These are phyloP conservation scores for Merodon equestris DNA, from an alignment of 2,888 invertebrate species.

Conservation along the genomic window DNA sequence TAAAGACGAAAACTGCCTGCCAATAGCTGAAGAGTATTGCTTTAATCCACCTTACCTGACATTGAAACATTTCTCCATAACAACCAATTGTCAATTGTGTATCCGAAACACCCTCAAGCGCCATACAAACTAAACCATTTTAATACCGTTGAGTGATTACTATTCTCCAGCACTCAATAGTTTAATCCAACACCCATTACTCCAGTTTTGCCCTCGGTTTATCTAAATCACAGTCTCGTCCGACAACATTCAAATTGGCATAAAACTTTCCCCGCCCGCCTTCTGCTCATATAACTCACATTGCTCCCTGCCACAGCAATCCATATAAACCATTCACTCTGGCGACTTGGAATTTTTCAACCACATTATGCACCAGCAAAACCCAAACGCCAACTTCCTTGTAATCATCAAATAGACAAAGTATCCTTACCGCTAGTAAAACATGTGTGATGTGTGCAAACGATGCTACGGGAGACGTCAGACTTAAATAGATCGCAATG, in stretches of 20 bases:
- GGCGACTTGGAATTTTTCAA: too few relatives aligned
- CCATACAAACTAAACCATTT: too few relatives aligned
- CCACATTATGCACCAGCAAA: constrained; percentile 11
- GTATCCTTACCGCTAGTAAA: not conserved
- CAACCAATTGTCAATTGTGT: too few relatives aligned
- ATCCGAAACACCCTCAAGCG: too few relatives aligned
- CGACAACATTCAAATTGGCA: too few relatives aligned
- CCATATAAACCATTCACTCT: constrained; percentile 5
- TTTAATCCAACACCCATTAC: not conserved
- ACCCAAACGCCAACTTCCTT: constrained; percentile 5
- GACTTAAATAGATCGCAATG: constrained; percentile 26
- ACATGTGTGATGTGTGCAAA: constrained; percentile 21
- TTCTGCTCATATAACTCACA: not conserved
- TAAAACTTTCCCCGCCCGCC: constrained; percentile 6
- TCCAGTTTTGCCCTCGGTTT: too few relatives aligned
- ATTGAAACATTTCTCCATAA: too few relatives aligned
- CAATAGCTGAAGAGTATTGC: too few relatives aligned
- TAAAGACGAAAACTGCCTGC: too few relatives aligned
- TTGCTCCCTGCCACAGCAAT: not conserved
- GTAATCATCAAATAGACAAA: constrained; percentile 19
- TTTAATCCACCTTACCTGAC: too few relatives aligned
- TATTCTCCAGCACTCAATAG: not conserved
- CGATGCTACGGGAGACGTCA: constrained; percentile 27
- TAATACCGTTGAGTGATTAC: too few relatives aligned
- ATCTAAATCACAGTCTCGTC: not conserved